Percentiles rank a stretch among this genome's conserved stretches.
Evolutionary conservation across 2,797 vertebrate genomes (phyloP).

Genomic region (Kryptopterus vitreolus): DNA sequence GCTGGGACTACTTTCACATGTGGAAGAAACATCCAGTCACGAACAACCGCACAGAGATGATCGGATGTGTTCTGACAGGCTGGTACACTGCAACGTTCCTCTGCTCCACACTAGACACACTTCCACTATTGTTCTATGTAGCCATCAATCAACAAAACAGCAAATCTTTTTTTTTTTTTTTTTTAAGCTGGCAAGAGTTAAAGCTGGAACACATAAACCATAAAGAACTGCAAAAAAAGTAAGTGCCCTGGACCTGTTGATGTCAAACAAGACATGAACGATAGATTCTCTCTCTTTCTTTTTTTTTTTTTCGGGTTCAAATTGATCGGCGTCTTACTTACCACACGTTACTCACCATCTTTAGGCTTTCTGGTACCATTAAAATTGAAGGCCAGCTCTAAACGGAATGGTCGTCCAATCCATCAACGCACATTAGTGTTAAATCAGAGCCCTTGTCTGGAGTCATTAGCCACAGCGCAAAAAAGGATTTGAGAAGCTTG

Average conservation of each 20-base stretch:
- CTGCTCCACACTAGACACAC: slow-evolving; percentile 50
- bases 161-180: too few relatives aligned
- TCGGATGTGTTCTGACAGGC: slow-evolving; percentile 66
- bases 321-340: slow-evolving; percentile 62
- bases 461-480: slow-evolving; percentile 68
- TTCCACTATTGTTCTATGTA: slow-evolving; percentile 35
- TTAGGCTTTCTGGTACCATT: slow-evolving; percentile 72
- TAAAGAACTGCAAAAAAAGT: slow-evolving; percentile 68
- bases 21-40: background rate
- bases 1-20: too few relatives aligned
- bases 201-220: slow-evolving; percentile 63
- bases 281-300: too few relatives aligned
- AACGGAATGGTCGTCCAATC: slow-evolving; percentile 67
- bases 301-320: too few relatives aligned
- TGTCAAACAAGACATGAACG: slow-evolving; percentile 16
- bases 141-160: slow-evolving; percentile 53
- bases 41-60: slow-evolving; percentile 44
- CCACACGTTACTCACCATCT: slow-evolving; percentile 60
- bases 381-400: slow-evolving; percentile 73
- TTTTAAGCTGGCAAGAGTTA: slow-evolving; percentile 8
- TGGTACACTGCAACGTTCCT: slow-evolving; percentile 53
- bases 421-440: slow-evolving; percentile 71
- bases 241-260: slow-evolving; percentile 35
- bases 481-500: slow-evolving; percentile 58
- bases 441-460: slow-evolving; percentile 75